Conservation (phyloP, 2,113 vertebrate genomes). For the Puma concolor region DNA sequence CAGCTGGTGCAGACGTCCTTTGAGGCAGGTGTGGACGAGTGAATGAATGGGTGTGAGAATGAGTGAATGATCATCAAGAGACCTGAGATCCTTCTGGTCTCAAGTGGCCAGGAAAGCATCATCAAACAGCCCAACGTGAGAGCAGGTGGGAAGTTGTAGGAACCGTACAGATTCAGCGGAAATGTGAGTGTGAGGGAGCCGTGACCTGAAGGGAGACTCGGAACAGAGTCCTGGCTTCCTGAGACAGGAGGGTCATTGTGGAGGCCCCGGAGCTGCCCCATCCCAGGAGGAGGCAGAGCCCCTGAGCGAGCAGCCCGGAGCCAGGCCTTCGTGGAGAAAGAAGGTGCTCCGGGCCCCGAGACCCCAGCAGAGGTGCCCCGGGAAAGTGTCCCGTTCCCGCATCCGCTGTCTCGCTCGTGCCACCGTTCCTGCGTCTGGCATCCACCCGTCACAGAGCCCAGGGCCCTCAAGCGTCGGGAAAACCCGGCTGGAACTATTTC, state of each 20-base stretch:
- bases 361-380: fast-evolving
- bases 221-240: neutral
- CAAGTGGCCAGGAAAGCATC: too few species aligned
- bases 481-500: neutral
- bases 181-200: neutral
- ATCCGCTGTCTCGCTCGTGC: fast-evolving
- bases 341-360: fast-evolving
- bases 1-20: neutral
- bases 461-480: neutral
- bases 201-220: neutral
- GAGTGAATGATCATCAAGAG: too few species aligned
- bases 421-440: fast-evolving
- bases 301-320: neutral
- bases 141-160: fast-evolving
- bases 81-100: neutral
- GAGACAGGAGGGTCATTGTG: neutral
- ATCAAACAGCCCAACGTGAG: fast-evolving
- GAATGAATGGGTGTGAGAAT: neutral
- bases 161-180: fast-evolving
- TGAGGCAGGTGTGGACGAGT: neutral
- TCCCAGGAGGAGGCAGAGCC: neutral
- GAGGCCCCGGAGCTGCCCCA: fast-evolving
- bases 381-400: fast-evolving
- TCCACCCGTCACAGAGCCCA: neutral
- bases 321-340: neutral